Conservation (phyloP, 2,113 vertebrate species). For the Callopanchax toddi region DNA sequence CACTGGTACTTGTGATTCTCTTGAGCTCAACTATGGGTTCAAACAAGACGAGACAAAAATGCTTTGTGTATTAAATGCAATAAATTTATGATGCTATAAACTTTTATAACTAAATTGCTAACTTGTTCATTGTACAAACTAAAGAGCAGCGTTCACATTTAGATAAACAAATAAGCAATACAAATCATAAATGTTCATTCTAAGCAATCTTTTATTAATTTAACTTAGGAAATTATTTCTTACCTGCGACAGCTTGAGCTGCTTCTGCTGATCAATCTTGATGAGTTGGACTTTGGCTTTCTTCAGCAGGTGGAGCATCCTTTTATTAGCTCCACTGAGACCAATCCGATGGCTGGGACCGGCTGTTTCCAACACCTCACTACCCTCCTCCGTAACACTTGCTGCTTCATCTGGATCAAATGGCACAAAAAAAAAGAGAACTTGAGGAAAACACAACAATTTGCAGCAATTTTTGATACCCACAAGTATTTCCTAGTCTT, state of each 20-base stretch:
- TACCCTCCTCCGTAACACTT: neutral
- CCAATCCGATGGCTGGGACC: conserved; percentile 64
- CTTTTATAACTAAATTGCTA: neutral
- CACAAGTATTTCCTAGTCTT: neutral
- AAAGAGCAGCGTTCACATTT: no score
- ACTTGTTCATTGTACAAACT: no score
- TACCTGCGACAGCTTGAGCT: conserved; percentile 81
- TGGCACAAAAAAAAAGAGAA: neutral
- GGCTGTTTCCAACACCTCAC: conserved; percentile 44
- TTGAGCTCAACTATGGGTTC: conserved; percentile 46
- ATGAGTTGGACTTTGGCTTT: conserved; percentile 92
- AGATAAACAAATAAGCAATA: no score
- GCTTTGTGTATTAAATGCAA: neutral
- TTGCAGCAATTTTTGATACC: no score
- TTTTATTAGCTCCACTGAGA: conserved; percentile 86
- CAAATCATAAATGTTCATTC: no score
- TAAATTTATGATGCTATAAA: neutral
- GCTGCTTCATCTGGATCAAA: conserved; percentile 32
- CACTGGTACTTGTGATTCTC: conserved; percentile 43
- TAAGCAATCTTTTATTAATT: no score
- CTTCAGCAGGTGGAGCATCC: conserved; percentile 89
- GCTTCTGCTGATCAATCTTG: conserved; percentile 93
- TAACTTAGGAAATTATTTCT: neutral
- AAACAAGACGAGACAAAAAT: conserved; percentile 23
- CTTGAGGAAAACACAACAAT: no score